Conservation (phyloP, 2,113 vertebrate species). For the Tursiops truncatus region DNA sequence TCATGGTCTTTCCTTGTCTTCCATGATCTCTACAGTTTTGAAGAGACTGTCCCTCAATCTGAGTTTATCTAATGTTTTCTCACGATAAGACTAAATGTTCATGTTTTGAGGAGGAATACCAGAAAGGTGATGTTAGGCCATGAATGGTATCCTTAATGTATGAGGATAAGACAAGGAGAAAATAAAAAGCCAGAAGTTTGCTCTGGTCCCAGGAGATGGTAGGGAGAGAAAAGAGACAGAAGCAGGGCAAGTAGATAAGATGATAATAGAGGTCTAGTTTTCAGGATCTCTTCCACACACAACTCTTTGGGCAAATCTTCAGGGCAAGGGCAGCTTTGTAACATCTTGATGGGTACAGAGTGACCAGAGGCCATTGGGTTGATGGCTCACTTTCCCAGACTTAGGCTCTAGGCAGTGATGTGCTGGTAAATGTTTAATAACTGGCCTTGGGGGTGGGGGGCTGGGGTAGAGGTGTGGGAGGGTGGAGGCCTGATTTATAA, state of each 20-base stretch:
- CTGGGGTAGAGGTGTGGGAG: neutral
- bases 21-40: neutral
- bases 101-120: neutral
- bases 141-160: neutral
- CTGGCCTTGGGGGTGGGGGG: fast-evolving
- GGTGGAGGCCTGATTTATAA: neutral
- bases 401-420: neutral
- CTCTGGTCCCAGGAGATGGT: neutral
- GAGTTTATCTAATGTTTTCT: neutral
- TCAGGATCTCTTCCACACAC: neutral
- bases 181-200: neutral
- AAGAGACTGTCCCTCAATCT: neutral
- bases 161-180: neutral
- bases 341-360: neutral
- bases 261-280: neutral
- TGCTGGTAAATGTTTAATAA: neutral
- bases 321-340: neutral
- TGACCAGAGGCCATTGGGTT: neutral
- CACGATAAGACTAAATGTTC: neutral
- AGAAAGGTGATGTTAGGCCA: neutral
- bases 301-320: neutral
- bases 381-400: neutral
- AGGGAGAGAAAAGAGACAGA: neutral
- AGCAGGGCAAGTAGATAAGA: neutral
- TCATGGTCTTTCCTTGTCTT: neutral